These are phyloP conservation scores for Priocnemis perturbator DNA, from an alignment of 2,888 invertebrate genomes.

Conservation along the genomic window DNA sequence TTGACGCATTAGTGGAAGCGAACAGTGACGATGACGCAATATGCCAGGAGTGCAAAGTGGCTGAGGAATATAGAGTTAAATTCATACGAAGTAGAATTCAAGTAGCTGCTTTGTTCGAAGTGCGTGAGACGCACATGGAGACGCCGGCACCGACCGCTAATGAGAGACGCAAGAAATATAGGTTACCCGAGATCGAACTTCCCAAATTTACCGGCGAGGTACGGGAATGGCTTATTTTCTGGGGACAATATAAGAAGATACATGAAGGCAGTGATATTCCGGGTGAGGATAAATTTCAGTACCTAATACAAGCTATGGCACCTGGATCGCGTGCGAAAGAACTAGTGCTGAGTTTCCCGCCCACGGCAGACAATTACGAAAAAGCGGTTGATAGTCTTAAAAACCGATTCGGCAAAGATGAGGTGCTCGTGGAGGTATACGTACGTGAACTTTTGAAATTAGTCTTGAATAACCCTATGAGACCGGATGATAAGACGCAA, in stretches of 20 bases:
- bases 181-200: no score
- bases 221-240: constrained; percentile 55
- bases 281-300: constrained; percentile 52
- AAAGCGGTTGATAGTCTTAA: constrained; percentile 51
- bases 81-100: no score
- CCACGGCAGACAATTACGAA: constrained; percentile 52
- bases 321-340: no score
- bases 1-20: no score
- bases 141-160: no score
- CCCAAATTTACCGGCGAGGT: constrained; percentile 47
- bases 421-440: constrained; percentile 57
- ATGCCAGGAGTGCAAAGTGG: no score
- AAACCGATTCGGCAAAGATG: constrained; percentile 55
- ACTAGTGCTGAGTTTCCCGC: constrained; percentile 49
- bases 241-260: constrained; percentile 54
- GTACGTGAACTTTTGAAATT: constrained; percentile 57
- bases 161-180: no score
- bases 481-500: constrained; percentile 19
- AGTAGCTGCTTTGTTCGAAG: no score
- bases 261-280: constrained; percentile 41
- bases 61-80: no score
- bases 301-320: no score
- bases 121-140: no score
- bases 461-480: constrained; percentile 49
- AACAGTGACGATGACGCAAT: no score